These are phyloP conservation scores for Anguilla anguilla DNA, from an alignment of 2,797 vertebrate genomes.

Conservation along the genomic window DNA sequence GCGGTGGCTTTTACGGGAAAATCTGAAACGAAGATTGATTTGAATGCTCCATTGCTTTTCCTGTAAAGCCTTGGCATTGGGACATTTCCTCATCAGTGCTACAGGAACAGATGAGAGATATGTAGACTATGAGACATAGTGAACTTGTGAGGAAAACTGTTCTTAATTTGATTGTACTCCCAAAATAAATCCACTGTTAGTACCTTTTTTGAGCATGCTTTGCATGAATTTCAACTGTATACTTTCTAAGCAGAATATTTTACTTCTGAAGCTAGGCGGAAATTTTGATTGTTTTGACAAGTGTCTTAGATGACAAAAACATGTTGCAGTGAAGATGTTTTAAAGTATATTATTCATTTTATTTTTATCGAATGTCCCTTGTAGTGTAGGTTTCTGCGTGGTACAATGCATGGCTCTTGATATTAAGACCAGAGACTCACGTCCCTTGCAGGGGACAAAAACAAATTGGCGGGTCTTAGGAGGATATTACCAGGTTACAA, in stretches of 20 bases:
- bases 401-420: too few relatives aligned
- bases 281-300: too few relatives aligned
- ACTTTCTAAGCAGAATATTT: neutral
- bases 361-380: neutral
- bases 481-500: neutral
- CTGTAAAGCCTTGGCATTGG: neutral
- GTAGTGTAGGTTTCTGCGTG: too few relatives aligned
- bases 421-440: too few relatives aligned
- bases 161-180: neutral
- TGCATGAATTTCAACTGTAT: neutral
- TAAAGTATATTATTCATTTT: neutral
- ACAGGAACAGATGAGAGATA: neutral
- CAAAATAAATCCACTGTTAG: constrained; percentile 1
- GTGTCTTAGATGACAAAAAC: neutral
- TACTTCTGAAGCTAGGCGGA: neutral
- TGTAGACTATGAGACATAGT: constrained; percentile 9
- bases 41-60: neutral
- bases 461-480: neutral
- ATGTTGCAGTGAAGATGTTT: neutral
- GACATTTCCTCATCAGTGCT: neutral
- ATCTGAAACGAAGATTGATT: neutral
- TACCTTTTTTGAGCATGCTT: neutral
- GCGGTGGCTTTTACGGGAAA: neutral
- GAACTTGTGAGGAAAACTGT: neutral
- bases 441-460: too few relatives aligned